Conservation (phyloP, 2,113 vertebrate species). For the Oncorhynchus nerka region DNA sequence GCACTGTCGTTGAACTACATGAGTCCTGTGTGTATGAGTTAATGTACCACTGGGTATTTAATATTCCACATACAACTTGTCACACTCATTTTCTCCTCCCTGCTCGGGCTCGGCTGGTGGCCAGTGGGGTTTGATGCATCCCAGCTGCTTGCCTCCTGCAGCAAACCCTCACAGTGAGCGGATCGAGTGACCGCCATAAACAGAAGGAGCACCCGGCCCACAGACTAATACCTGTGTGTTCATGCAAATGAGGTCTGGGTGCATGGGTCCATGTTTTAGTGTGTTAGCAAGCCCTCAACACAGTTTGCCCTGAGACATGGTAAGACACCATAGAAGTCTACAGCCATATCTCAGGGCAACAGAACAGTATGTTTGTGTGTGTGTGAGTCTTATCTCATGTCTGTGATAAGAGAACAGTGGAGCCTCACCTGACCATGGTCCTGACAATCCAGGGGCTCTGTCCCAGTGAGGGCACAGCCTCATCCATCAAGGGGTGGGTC, state of each 20-base stretch:
- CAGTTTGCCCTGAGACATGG: not conserved
- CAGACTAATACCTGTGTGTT: not conserved
- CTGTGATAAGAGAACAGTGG: no score
- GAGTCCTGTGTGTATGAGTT: slow-evolving; percentile 29
- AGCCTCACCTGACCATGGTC: slow-evolving; percentile 87
- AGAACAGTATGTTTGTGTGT: no score
- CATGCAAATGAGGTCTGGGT: no score
- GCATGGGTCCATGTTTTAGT: no score
- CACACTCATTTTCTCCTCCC: slow-evolving; percentile 28
- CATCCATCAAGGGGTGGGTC: slow-evolving; percentile 94
- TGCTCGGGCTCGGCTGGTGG: not conserved
- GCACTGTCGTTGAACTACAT: slow-evolving; percentile 34
- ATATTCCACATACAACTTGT: slow-evolving; percentile 46
- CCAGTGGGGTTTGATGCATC: slow-evolving; percentile 1
- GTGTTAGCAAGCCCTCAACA: no score
- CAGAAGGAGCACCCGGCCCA: not conserved
- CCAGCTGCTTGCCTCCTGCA: slow-evolving; percentile 14
- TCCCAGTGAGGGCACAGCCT: slow-evolving; percentile 86
- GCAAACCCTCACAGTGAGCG: not conserved
- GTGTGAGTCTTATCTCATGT: no score
- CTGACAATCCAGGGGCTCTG: slow-evolving; percentile 89
- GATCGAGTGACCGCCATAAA: not conserved
- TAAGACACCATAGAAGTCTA: no score
- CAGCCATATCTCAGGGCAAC: no score
- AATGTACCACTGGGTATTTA: slow-evolving; percentile 44